Percentiles rank a stretch among this genome's conserved stretches.
Conservation (phyloP, 1,140 invertebrate species). For the Papilio dardanus region DNA sequence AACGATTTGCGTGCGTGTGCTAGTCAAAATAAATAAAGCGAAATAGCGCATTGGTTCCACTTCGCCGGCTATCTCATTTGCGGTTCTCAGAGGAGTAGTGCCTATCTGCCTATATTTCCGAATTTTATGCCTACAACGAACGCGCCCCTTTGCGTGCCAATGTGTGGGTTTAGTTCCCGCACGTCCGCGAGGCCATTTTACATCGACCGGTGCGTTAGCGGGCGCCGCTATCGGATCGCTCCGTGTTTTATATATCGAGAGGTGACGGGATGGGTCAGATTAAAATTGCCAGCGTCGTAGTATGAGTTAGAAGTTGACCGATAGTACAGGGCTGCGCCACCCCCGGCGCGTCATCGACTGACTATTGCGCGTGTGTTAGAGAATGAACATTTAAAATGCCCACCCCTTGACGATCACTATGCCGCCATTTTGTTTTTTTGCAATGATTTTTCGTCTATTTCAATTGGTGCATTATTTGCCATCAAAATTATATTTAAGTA, state of each 20-base stretch:
- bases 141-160: slow-evolving; percentile 45
- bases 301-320: slow-evolving; percentile 71
- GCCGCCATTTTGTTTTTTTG: slow-evolving; percentile 72
- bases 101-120: slow-evolving; percentile 74
- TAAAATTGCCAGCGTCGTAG: slow-evolving; percentile 46
- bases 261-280: slow-evolving; percentile 46
- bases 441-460: slow-evolving; percentile 49
- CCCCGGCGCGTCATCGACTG: slow-evolving; percentile 74
- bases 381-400: slow-evolving; percentile 80
- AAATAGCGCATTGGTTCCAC: slow-evolving; percentile 74
- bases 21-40: slow-evolving; percentile 68
- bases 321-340: slow-evolving; percentile 69
- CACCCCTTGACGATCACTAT: slow-evolving; percentile 76
- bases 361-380: slow-evolving; percentile 79
- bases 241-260: slow-evolving; percentile 28
- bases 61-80: slow-evolving; percentile 73
- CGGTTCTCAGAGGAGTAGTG: slow-evolving; percentile 68
- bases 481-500: slow-evolving; percentile 26
- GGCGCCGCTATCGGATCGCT: background rate
- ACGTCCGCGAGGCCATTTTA: slow-evolving; percentile 51
- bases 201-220: slow-evolving; percentile 49
- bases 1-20: slow-evolving; percentile 40
- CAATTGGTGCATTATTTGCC: slow-evolving; percentile 41
- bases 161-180: slow-evolving; percentile 66
- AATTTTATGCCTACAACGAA: slow-evolving; percentile 78